These are phyloP conservation scores for Crotalus horridus DNA, from an alignment of 2,113 vertebrate genomes.

Conservation along the genomic window DNA sequence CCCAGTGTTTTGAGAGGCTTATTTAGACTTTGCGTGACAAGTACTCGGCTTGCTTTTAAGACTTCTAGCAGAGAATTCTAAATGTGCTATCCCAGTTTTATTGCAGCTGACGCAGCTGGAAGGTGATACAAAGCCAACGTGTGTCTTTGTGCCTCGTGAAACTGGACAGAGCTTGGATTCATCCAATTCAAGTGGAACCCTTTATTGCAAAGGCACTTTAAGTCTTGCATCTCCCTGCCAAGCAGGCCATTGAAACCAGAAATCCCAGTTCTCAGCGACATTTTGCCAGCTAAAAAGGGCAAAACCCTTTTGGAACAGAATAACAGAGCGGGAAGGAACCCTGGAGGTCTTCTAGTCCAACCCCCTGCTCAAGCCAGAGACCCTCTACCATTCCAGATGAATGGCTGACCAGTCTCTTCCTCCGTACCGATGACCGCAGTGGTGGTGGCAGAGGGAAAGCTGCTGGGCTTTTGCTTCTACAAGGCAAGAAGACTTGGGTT, in stretches of 20 bases:
- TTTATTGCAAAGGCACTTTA: background rate
- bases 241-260: background rate
- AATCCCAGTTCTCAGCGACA: background rate
- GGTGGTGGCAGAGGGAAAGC: too few relatives aligned
- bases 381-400: too few relatives aligned
- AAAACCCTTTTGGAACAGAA: background rate
- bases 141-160: background rate
- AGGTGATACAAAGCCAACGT: too few relatives aligned
- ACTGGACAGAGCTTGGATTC: background rate
- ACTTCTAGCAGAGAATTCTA: background rate
- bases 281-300: background rate
- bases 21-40: background rate
- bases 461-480: too few relatives aligned
- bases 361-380: too few relatives aligned
- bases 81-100: background rate
- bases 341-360: too few relatives aligned
- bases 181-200: background rate
- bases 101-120: background rate
- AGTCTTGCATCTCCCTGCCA: background rate
- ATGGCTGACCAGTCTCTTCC: background rate
- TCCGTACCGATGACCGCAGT: background rate
- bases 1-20: background rate
- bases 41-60: background rate
- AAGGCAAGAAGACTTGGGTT: background rate
- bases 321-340: too few relatives aligned